Evolutionary conservation across 2,797 vertebrate genomes (phyloP), one percentile per base, ranked within the genome.

Genomic region (Premnoplex brunnescens): DNA sequence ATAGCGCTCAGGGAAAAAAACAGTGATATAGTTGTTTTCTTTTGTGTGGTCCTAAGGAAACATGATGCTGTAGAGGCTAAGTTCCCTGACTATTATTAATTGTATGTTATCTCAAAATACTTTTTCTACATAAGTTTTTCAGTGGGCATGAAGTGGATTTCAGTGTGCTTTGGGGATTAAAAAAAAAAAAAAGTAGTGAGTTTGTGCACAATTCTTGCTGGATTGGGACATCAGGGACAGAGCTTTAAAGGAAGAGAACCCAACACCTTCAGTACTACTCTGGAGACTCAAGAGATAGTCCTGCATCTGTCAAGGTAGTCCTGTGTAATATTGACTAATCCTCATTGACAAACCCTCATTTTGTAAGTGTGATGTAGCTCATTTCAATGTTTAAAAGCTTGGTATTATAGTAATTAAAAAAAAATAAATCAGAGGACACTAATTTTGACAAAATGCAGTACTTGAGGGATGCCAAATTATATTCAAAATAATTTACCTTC

Each of bases 41-140:
- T 89, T 87, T 77, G 39, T 89, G 86, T 88, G 62, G 67, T 85
- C 83, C 52, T 51, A 48, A 79, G 62, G 30, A 88, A 89, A 88
- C 21, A 51, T 89, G 11, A 27, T 78, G 27, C 30, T 63, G 30
- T 75, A 64, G 30, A 85, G 19, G 49, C 58, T 49, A 90, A 78
- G 67, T 60, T 72, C 26, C 2, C 7, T 37, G 1, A 15, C 36
- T 82, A 15, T 32, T 71, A 82, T 71, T 39, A 66, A 23, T n/a
- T 71, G 24, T 36, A 5, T 68, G 3, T 44, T 67, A 20, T 51
- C 30, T 85, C n/a, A 41, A 62, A 75, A 41, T 63, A 28, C 27
- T 32, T 88, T 78, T 90, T 51, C 28, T 44, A 8, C 8, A 4
- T 14, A 39, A 13, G 10, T n/a, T 74, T 43, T 64, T 62, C 28